Base-by-base conservation (phyloP, 2,888 invertebrate species). In the Congeria kusceri region DNA sequence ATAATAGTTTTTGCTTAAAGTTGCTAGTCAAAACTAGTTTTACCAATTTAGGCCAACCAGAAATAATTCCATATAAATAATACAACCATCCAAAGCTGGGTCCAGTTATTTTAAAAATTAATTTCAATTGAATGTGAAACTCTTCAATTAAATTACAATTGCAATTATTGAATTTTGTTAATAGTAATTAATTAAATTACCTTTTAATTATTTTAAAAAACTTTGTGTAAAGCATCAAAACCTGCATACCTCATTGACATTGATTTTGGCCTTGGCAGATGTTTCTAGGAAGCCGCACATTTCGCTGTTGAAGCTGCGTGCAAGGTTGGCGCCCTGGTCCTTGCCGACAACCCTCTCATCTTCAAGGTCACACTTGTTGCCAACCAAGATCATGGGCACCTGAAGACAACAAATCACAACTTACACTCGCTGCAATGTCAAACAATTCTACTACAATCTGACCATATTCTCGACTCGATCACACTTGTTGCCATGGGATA, bases 211-310 rank as follows among this genome's bases (percentile, higher is more conserved):
- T 11, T 46, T 53, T 1, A 56, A 15, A 25, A 47, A 28, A 0
- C 25, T 64, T 47, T n/a, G 15, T 29, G 29, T 39, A 20, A 18
- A 27, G 46, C 18, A 62, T 18, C 15, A 32, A 27, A n/a, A 11
- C 75, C 91, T 86, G 9, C 53, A 53, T 82, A 97, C 97, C 96
- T 99, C 99, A 95, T 97, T 96, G 94, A 99, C 99, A 95, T 99
- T 99, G 95, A 99, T 98, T 96, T 99, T 99, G 93, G 99, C 98
- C 96, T 99, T 99, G 95, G 99, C 99, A 94, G 99, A 99, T 94
- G 99, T 99, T 95, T 99, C 99, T 96, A 99, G 97, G 95, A 99
- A 99, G 94, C 98, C 98, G 96, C 99, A 99, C 80, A 73, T 75
- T n/a, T 80, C 80, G 57, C 80, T 76, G 95, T 97, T 98, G 95